Conservation (phyloP, 2,113 vertebrate species). For the Carollia perspicillata region DNA sequence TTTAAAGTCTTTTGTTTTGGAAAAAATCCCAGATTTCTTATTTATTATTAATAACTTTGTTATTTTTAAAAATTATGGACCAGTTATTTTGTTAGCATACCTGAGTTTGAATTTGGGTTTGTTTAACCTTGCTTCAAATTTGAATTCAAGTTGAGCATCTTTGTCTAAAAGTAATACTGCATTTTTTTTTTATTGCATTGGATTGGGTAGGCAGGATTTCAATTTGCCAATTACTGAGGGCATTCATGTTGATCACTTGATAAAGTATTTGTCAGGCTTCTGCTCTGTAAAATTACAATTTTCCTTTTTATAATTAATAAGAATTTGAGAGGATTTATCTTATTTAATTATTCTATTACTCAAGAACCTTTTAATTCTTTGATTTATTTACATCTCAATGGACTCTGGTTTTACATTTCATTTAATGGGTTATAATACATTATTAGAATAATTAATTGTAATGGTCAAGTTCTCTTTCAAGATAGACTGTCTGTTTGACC, state of each 20-base stretch:
- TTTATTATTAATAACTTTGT: neutral
- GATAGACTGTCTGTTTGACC: neutral
- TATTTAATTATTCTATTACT: neutral
- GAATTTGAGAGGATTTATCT: neutral
- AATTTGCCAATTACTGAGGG: neutral
- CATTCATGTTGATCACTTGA: neutral
- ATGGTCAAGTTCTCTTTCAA: neutral
- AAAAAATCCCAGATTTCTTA: neutral
- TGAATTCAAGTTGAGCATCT: neutral
- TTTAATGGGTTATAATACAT: neutral
- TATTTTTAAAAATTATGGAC: neutral
- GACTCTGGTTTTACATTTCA: neutral
- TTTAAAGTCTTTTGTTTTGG: neutral
- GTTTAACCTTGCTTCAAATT: too few species aligned
- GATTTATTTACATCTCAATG: neutral
- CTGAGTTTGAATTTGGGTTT: neutral
- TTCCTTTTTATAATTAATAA: neutral
- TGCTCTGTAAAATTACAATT: neutral
- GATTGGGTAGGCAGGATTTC: neutral
- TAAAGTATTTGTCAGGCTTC: neutral
- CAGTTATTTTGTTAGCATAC: accelerated
- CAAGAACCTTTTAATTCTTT: neutral
- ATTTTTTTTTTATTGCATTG: neutral
- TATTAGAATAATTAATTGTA: neutral
- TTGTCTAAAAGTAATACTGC: neutral